phyloP scores from a whole-genome alignment of 2,797 vertebrate species.

The Aldrovandia affinis region DNA sequence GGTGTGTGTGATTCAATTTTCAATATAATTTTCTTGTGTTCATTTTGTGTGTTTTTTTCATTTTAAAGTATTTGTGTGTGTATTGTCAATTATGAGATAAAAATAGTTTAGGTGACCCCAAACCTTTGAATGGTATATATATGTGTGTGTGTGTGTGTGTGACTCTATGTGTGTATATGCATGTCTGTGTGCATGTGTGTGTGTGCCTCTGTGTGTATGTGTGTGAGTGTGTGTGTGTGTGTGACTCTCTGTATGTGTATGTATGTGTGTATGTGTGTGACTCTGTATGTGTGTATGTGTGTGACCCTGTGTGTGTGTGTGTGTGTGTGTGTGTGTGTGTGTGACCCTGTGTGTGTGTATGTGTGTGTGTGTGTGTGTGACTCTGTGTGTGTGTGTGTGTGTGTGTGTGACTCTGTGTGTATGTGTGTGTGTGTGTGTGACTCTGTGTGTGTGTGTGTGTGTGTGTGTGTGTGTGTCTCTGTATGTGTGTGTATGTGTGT shows the following conservation, averaged over 20 bases:
- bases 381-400: constrained; percentile 37
- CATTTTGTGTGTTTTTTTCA: no score
- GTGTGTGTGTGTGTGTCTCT: background rate
- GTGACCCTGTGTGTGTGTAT: no score
- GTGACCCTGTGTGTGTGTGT: constrained; percentile 39
- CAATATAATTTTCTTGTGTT: no score
- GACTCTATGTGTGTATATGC: background rate
- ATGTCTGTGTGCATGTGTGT: background rate
- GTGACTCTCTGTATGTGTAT: no score
- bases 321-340: constrained; percentile 38
- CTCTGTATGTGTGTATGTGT: constrained; percentile 35
- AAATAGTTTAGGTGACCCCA: no score
- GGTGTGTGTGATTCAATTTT: no score
- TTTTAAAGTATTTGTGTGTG: no score
- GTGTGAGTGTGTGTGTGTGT: constrained; percentile 24
- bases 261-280: constrained; percentile 5
- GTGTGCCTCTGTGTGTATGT: background rate
- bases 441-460: constrained; percentile 34
- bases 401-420: no score
- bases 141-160: background rate
- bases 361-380: constrained; percentile 37
- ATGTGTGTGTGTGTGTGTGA: constrained; percentile 28
- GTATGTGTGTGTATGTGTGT: constrained; percentile 42
- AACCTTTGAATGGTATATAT: no score
- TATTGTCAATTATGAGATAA: no score